A percentile compares a stretch with the other conserved stretches of the same genome.
These are phyloP conservation scores for Cosmopolites sordidus DNA, from an alignment of 2,888 invertebrate species.

Conservation along the genomic window DNA sequence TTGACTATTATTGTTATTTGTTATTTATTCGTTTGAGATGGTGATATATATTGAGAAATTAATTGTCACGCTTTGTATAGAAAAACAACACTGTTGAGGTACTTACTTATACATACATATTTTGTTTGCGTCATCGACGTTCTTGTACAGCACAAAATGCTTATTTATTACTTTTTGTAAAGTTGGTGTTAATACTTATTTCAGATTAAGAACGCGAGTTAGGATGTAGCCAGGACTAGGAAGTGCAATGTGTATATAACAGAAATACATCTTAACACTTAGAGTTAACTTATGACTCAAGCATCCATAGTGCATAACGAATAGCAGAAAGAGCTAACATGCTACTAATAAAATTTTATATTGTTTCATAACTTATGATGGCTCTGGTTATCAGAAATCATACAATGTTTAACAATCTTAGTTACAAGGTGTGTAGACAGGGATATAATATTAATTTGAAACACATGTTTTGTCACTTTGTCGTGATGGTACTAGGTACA, in stretches of 20 bases:
- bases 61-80: background rate
- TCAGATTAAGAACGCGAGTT: background rate
- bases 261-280: background rate
- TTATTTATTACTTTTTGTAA: background rate
- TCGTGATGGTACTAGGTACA: too few relatives aligned
- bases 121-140: background rate
- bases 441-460: too few relatives aligned
- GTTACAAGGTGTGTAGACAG: too few relatives aligned
- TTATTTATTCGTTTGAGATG: constrained; percentile 24
- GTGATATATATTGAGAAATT: constrained; percentile 10
- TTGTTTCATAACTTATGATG: too few relatives aligned
- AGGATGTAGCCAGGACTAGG: constrained; percentile 41
- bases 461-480: too few relatives aligned
- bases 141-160: background rate
- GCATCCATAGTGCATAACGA: too few relatives aligned
- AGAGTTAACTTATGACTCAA: too few relatives aligned
- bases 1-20: constrained; percentile 25
- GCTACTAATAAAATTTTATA: too few relatives aligned
- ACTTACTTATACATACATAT: background rate
- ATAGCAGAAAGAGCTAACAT: too few relatives aligned
- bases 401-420: too few relatives aligned
- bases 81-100: background rate
- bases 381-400: too few relatives aligned
- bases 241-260: constrained; percentile 45
- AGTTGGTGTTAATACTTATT: background rate